Base-by-base conservation (phyloP, 2,113 vertebrate genomes). In the Buteo buteo region DNA sequence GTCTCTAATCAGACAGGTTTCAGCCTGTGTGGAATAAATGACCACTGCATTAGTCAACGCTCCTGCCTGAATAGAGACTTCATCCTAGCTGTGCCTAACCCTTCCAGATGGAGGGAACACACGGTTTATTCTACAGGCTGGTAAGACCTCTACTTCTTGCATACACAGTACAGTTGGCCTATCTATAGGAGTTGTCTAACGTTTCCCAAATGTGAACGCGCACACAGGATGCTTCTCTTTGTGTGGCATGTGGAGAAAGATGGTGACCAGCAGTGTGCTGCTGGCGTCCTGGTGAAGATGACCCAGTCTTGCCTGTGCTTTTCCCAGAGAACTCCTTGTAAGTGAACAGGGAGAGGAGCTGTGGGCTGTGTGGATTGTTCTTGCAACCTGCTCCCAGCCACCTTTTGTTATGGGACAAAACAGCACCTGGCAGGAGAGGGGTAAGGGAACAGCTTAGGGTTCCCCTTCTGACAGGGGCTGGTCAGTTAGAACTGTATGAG, bases 391-490 rank as follows among this genome's bases (percentile, higher is more conserved):
- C 36, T 70, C 40, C 29, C 7, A 20, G 31, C n/a, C 54, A 16
- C 34, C 40, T 42, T 38, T 3, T 34, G 57, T 55, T 45, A 17
- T 3, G 32, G 66, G 45, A 16, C 31, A 31, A 34, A 81, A 15
- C 36, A 69, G 45, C n/a, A 34, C 12, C 45, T 42, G 21, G 16
- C 29, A 82, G 19, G 66, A 70, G 74, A 28, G 71, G 47, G 18
- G 16, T 50, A 26, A 86, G 15, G 22, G 44, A 64, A 13, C 3
- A 31, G 19, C 42, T 54, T 55, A 34, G 58, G n/a, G 22, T 45
- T 69, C 34, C 32, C 4, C 16, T 72, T 76, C 16, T 38, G 0
- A 14, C 19, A 32, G 10, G 11, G 22, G 4, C 29, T 52, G 0
- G 0, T 49, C n/a, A 77, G 13, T 54, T 44, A n/a, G 26, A 29